Evolutionary conservation across 2,113 vertebrate genomes (phyloP).

Genomic region (Scartelaos histophorus): DNA sequence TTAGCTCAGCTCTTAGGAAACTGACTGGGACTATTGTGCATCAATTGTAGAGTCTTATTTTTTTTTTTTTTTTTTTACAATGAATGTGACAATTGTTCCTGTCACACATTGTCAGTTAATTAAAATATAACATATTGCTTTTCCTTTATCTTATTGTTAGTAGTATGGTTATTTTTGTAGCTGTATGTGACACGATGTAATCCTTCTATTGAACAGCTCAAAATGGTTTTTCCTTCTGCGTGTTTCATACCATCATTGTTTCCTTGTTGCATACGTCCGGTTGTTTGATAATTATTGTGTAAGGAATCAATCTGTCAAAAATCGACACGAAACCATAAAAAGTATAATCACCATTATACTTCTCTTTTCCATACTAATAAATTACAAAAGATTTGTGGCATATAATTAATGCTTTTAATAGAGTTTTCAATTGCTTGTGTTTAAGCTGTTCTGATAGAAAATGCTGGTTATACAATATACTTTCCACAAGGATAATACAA

Average conservation of each 20-base stretch:
- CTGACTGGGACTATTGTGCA: constrained; percentile 25
- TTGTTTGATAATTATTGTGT: too few relatives aligned
- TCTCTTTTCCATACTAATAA: not conserved
- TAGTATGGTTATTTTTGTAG: not conserved
- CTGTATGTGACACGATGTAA: not conserved
- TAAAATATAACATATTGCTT: not conserved
- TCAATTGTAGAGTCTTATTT: constrained; percentile 18
- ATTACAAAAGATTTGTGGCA: too few relatives aligned
- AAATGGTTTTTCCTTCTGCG: not conserved
- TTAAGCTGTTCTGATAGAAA: too few relatives aligned
- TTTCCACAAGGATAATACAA: too few relatives aligned
- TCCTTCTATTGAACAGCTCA: not conserved
- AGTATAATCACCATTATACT: too few relatives aligned
- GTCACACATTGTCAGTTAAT: constrained; percentile 8
- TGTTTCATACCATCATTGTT: not conserved
- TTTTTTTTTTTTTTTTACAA: not conserved
- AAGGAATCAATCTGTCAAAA: too few relatives aligned
- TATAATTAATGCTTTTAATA: not conserved
- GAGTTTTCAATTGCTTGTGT: too few relatives aligned
- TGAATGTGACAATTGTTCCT: constrained; percentile 35
- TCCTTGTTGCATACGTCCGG: not conserved
- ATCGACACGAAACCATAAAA: too few relatives aligned
- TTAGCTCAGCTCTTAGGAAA: constrained; percentile 42
- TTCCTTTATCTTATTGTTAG: not conserved
- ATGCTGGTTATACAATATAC: too few relatives aligned